phyloP scores from a whole-genome alignment of 2,113 vertebrate genomes.

The Sinocyclocheilus grahami region DNA sequence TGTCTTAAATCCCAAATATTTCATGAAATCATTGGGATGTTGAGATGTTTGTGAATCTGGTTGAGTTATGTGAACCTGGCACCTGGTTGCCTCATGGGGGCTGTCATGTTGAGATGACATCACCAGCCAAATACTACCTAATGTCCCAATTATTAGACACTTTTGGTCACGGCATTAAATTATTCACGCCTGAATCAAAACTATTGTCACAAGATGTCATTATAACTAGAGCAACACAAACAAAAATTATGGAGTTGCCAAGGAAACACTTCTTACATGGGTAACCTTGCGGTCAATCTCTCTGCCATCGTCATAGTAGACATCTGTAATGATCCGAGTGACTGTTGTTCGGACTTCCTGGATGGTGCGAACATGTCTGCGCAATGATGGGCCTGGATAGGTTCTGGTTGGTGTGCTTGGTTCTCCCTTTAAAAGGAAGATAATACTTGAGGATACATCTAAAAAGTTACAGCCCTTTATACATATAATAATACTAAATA shows the following conservation, averaged over 20 bases:
- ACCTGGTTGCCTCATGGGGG: not conserved
- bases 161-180: not conserved
- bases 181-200: not conserved
- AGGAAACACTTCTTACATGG: constrained; percentile 75
- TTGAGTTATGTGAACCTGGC: not conserved
- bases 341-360: constrained; percentile 93
- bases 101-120: not conserved
- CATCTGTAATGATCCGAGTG: constrained; percentile 91
- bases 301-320: constrained; percentile 89
- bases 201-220: not conserved
- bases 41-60: not conserved
- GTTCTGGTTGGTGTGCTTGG: constrained; percentile 74
- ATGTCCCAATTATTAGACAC: not conserved
- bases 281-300: constrained; percentile 92
- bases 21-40: too few relatives aligned
- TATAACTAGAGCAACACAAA: too few relatives aligned
- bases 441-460: not conserved
- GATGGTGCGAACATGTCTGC: constrained; percentile 86
- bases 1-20: not conserved
- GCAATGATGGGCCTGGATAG: constrained; percentile 73
- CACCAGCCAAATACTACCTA: not conserved
- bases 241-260: not conserved
- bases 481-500: not conserved
- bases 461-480: not conserved
- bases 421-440: constrained; percentile 61